Percentiles rank a stretch among this genome's conserved stretches.
Evolutionary conservation across 2,113 vertebrate species (phyloP).

Genomic region (Mesembrinibis cayennensis): DNA sequence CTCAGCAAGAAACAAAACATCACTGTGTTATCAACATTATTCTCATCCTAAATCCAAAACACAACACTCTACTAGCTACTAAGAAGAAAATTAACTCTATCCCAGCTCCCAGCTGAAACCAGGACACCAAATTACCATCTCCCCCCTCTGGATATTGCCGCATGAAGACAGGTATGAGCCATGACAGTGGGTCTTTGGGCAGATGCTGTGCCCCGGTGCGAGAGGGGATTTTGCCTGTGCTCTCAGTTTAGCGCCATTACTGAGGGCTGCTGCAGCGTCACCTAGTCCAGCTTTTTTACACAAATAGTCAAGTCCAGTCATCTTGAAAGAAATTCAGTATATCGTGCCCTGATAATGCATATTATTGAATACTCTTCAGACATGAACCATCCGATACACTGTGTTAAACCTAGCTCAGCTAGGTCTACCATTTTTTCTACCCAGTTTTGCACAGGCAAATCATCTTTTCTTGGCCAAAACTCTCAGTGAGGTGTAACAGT

Average conservation of each 20-base stretch:
- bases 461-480: not conserved
- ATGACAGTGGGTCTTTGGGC: not conserved
- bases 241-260: not conserved
- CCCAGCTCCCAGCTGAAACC: too few species aligned
- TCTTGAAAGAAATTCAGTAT: not conserved
- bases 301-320: not conserved
- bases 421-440: not conserved
- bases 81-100: too few species aligned
- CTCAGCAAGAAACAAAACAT: too few species aligned
- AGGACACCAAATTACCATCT: slow-evolving; percentile 21
- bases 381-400: not conserved
- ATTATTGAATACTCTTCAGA: not conserved
- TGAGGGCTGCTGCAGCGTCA: not conserved
- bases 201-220: fast-evolving
- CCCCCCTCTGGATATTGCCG: not conserved
- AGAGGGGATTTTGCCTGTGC: not conserved
- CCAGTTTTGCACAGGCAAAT: not conserved
- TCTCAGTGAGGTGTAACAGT: not conserved
- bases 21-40: too few species aligned
- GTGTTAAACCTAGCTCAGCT: not conserved
- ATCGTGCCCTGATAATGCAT: not conserved
- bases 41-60: too few species aligned
- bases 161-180: not conserved
- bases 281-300: not conserved
- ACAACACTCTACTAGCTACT: too few species aligned